phyloP scores from a whole-genome alignment of 2,888 invertebrate genomes.

The Melikaiella ostensackeni region DNA sequence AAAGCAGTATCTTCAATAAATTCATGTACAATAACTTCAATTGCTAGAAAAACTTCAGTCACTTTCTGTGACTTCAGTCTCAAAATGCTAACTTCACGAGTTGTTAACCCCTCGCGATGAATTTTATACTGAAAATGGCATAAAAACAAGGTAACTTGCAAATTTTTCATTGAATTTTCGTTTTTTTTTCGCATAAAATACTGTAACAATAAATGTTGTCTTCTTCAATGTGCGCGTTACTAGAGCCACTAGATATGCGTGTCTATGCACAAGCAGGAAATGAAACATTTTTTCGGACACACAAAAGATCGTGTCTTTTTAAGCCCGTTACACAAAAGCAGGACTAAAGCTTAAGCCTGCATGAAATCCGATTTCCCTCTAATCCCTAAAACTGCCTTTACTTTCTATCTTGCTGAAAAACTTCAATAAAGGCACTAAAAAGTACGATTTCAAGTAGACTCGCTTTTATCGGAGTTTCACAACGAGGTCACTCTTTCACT shows the following conservation, averaged over 20 bases:
- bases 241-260: slow-evolving; percentile 30
- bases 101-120: no score
- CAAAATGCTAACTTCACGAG: no score
- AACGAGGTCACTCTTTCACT: neutral
- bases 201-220: neutral
- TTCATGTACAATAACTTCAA: no score
- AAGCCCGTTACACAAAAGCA: slow-evolving; percentile 40
- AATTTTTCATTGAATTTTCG: no score
- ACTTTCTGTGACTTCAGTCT: no score
- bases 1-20: no score
- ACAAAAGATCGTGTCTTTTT: slow-evolving; percentile 7
- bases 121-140: no score
- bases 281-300: slow-evolving; percentile 26
- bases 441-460: neutral
- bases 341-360: slow-evolving; percentile 34
- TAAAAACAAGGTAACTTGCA: no score
- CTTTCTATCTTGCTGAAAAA: neutral
- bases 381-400: neutral
- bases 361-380: neutral
- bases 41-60: no score
- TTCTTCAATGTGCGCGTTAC: neutral
- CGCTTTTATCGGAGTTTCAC: slow-evolving; percentile 3
- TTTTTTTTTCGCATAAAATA: no score
- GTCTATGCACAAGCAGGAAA: slow-evolving; percentile 34
- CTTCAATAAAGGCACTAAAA: neutral